phyloP scores from a whole-genome alignment of 2,888 invertebrate genomes.

The Exephanes ischioxanthus region DNA sequence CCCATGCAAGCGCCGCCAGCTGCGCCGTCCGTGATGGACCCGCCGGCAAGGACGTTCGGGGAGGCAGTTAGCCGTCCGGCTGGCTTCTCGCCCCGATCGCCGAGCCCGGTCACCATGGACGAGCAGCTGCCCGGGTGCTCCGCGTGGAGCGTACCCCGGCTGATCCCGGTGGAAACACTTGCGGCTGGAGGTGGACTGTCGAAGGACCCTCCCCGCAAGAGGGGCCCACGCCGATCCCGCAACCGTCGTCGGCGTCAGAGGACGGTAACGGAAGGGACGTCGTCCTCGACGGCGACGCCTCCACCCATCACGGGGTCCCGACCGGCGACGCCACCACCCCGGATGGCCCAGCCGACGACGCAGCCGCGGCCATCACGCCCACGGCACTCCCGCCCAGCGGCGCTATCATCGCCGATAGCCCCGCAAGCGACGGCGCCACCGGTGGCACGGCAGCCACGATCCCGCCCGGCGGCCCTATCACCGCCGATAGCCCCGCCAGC shows the following conservation, averaged over 20 bases:
- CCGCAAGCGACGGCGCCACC: background rate
- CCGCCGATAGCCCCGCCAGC: too few relatives aligned
- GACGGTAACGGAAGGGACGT: background rate
- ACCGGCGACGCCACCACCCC: background rate
- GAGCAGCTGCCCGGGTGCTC: background rate
- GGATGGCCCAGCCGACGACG: background rate
- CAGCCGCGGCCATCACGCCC: background rate
- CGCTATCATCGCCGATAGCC: background rate
- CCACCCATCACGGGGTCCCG: fast-evolving
- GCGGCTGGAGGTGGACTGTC: background rate
- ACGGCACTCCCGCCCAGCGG: background rate
- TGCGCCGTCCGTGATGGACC: background rate
- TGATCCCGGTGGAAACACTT: background rate
- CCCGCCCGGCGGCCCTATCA: background rate
- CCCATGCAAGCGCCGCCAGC: background rate
- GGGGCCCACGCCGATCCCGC: background rate
- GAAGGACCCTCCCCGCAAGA: background rate
- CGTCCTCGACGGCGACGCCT: too few relatives aligned
- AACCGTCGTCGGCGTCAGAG: background rate
- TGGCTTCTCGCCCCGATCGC: background rate
- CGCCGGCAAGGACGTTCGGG: background rate
- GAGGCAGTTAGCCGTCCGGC: background rate
- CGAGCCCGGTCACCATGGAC: background rate
- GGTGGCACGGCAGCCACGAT: background rate
- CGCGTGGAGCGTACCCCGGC: background rate